Evolutionary conservation across 2,888 invertebrate genomes (phyloP), one percentile per base, ranked within the genome.

Genomic region (Buathra laborator): DNA sequence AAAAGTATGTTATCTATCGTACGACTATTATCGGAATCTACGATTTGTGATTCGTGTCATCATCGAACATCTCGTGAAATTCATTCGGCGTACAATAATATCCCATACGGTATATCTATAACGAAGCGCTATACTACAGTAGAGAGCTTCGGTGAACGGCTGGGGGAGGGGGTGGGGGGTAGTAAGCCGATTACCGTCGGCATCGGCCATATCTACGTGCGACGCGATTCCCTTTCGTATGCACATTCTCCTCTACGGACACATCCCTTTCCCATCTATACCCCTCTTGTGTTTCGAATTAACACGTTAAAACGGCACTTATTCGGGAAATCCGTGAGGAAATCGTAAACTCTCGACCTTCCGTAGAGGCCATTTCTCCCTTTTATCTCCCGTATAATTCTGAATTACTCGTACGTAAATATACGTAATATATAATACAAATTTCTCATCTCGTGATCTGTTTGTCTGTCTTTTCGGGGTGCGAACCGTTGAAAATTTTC

Each of bases 161-260:
- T 53, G 7, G 19, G 56, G 56, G 1, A 2, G 2, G 53, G 19
- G 3, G 16, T 5, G 32, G 59, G 71, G 72, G 71, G 59, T 82
- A 32, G 74, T 84, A 84, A 84, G 81, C 84, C 84, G 84, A 84
- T 84, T 84, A 84, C 78, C 78, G 78, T 71, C 64, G 70, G 81
- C 81, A 81, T 78, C 74, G 77, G 70, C 81, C 75, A 84, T 81
- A 78, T 74, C 72, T 70, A 78, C 74, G 84, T 68, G 72, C 84
- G 77, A 77, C 68, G 84, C 72, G 81, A 84, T 81, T 77, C 70
- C 46, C 81, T 67, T 46, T 67, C 16, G 70, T 24, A 16, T 70
- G 44, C 12, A 24, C 59, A 14, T 16, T 48, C 43, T 44, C 53
- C 32, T 16, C 64, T 24, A 29, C 19, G 37, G 7, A 66, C 56